Base-by-base conservation (phyloP, 2,797 vertebrate genomes). In the Melanotaenia maccullochi region DNA sequence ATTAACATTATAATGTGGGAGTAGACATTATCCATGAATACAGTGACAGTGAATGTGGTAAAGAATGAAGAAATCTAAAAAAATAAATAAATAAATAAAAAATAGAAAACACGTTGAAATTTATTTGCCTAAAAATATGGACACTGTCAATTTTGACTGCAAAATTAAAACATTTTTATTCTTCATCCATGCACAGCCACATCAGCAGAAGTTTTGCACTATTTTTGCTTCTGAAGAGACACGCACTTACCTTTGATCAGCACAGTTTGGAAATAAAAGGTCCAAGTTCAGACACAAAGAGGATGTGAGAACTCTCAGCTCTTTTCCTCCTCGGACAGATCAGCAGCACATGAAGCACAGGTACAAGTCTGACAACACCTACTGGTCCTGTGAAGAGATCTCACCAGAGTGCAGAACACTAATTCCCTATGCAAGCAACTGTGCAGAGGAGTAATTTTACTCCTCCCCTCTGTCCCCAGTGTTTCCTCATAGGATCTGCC, bases 401-500 rank as follows among this genome's bases (percentile, higher is more conserved):
- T 36, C 58, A 66, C 59, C 71, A 73, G 73, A 63, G 73, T 58
- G 75, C 78, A 76, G 76, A 44, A 68, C 82, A 71, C 79, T 82
- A 63, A 82, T 75, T 85, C 82, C 78, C 76, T 78, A 70, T 85
- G 64, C 79, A 87, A 87, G 88, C 84, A 83, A 86, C 73, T 75
- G 77, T 65, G 58, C 80, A 74, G 75, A 82, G 54, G 71, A 73
- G 81, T 78, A 75, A 74, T 85, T 90, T 90, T 83, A 90, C 89
- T 83, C 89, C 90, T 89, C 91, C 87, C 75, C 88, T 88, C 86
- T 82, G 76, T 84, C 84, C 78, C 71, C 71, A 79, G 72, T 79
- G 76, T 83, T 90, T 81, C 85, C 91, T 83, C 81, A 90, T 90
- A 90, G 85, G 86, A 73, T 78, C 84, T 89, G 74, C 83, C 76